Conservation (phyloP, 2,113 vertebrate species). For the Mustela nigripes region DNA sequence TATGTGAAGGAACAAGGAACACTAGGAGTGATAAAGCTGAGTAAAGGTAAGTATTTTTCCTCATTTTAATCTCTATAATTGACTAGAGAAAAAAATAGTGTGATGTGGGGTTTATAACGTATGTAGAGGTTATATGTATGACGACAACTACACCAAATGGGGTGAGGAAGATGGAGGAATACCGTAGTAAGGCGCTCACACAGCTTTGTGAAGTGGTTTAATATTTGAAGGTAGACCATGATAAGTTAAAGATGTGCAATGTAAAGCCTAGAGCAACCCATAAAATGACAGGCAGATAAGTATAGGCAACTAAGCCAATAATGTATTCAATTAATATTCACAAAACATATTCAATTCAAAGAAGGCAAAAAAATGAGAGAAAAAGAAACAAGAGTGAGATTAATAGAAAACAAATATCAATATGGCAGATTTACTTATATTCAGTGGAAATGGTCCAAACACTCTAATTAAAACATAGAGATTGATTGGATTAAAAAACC, state of each 20-base stretch:
- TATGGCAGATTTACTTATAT: not conserved
- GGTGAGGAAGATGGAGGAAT: not conserved
- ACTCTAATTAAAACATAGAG: not conserved
- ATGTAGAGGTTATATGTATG: not conserved
- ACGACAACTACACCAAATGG: not conserved
- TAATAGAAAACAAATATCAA: not conserved
- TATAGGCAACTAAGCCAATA: not conserved
- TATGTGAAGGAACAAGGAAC: not conserved
- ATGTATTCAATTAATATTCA: not conserved
- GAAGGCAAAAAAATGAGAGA: not conserved
- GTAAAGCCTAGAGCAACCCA: not conserved
- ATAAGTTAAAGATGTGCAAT: not conserved
- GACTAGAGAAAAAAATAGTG: not conserved
- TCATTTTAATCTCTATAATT: not conserved
- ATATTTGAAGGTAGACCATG: not conserved
- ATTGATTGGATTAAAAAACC: not conserved
- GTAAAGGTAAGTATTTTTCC: not conserved
- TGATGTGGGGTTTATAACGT: not conserved
- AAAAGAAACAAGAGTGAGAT: not conserved
- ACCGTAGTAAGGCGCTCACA: not conserved
- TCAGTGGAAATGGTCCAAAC: not conserved
- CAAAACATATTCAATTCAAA: not conserved
- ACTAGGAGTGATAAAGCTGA: not conserved
- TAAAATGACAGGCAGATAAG: not conserved
- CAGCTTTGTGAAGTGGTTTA: not conserved